These are phyloP conservation scores for Carterocephalus palaemon DNA, from an alignment of 2,888 invertebrate genomes.

Conservation along the genomic window DNA sequence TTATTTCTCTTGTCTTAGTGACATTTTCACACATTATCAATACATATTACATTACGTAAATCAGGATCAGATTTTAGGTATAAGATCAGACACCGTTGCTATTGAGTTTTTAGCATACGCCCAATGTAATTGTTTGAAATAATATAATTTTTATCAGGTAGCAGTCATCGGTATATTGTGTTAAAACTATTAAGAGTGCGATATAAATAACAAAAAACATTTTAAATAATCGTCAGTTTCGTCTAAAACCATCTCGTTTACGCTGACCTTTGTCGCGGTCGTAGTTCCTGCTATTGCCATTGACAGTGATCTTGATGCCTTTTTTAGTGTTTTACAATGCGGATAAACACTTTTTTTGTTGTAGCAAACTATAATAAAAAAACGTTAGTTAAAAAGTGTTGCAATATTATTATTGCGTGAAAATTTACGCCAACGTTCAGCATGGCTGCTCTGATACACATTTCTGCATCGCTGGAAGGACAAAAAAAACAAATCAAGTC, in stretches of 20 bases:
- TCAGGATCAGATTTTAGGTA: no score
- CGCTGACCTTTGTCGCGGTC: constrained; percentile 41
- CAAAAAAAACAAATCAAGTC: constrained; percentile 6
- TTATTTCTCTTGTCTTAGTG: no score
- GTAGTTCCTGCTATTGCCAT: constrained; percentile 50
- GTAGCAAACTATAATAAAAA: constrained; percentile 5
- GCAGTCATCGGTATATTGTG: no score
- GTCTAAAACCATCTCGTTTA: constrained; percentile 8
- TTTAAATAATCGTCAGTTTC: neutral
- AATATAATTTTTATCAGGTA: no score
- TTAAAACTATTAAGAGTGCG: no score
- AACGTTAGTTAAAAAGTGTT: constrained; percentile 1
- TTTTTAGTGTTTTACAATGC: constrained; percentile 40
- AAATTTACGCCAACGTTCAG: constrained; percentile 8
- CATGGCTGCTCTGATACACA: constrained; percentile 9
- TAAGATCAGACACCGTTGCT: no score
- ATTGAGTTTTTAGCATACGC: no score
- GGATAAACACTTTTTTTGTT: constrained; percentile 17
- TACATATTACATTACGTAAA: no score
- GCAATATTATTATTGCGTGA: constrained; percentile 7
- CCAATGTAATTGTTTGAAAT: no score
- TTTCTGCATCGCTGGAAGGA: constrained; percentile 15
- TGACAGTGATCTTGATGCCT: constrained; percentile 72
- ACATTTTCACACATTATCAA: no score
- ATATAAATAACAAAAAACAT: neutral